Base-by-base conservation (phyloP, 2,113 vertebrate genomes). In the Gymnarchus niloticus region DNA sequence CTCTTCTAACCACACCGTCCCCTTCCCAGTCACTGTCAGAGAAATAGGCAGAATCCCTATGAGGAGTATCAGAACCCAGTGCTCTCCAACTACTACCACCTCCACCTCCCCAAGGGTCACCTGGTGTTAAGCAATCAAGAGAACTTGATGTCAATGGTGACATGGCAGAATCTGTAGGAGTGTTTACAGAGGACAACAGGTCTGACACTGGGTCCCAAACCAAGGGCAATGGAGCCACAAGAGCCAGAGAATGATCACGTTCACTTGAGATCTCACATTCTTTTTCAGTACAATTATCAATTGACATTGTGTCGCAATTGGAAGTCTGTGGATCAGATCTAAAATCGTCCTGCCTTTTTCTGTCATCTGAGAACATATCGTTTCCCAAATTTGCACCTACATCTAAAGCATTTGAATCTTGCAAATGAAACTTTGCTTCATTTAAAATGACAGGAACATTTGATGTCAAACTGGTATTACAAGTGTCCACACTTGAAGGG, bases 21-120 rank as follows among this genome's bases (percentile, higher is more conserved):
- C 92, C 89, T 57, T 96, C 95, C 91, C 90, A 94, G 85, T 96
- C 95, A 25, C 92, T 95, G 80, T 96, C 96, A 2, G 95, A 96
- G 90, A 96, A 96, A 86, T 96, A 96, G 44, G 96, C 96, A 3
- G 96, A 96, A 90, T 96, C 96, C 84, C 96, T 88, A 87, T 96
- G 93, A 0, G 94, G 95, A 2, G 91, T 96, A 81, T 95, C 94
- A 25, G 90, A 91, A 84, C 94, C 95, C 59, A 96, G 92, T 84
- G 93, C 92, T 90, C 95, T 93, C 92, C 92, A 95, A 44, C 93
- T 94, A 25, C 93, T 87, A 28, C 91, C 91, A 83, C 94, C 94
- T 84, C 89, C 92, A 48, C 88, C 91, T 0, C 86, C 91, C 85
- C 95, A 95, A 6, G 93, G 92, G 89, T 96, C 96, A 86, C 94